A percentile compares a stretch with the other conserved stretches of the same genome.
These are phyloP conservation scores for Cerastoderma edule DNA, from an alignment of 2,888 invertebrate species.

Conservation along the genomic window DNA sequence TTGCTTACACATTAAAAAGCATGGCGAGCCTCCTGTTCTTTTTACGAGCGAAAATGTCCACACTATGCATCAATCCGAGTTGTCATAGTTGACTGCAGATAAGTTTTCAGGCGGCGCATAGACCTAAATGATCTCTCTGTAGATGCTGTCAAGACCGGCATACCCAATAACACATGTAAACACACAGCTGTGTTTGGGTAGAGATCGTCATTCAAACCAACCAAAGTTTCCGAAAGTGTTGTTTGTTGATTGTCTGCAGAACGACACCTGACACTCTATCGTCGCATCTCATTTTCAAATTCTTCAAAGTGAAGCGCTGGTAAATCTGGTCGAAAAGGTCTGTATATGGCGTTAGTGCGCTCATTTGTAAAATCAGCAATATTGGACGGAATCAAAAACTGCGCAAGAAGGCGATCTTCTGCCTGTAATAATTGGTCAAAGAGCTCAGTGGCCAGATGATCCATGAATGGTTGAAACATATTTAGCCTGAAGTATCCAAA, in stretches of 20 bases:
- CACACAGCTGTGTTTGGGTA: not conserved
- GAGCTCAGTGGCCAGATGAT: conserved; percentile 29
- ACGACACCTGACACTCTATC: conserved; percentile 18
- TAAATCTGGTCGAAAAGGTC: conserved; percentile 7
- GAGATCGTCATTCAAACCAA: not conserved
- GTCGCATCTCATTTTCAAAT: conserved; percentile 9
- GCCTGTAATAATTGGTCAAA: conserved; percentile 4
- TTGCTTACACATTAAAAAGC: too few species aligned
- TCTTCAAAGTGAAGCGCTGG: not conserved
- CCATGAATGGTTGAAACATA: conserved; percentile 26
- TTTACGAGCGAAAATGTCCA: too few species aligned
- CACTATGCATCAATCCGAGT: too few species aligned
- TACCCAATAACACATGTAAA: not conserved
- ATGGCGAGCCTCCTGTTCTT: too few species aligned
- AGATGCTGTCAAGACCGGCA: not conserved
- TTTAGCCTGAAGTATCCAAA: conserved; percentile 19
- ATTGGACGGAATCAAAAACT: conserved; percentile 21
- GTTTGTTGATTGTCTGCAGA: not conserved
- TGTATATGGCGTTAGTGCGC: too few species aligned
- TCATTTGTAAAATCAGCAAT: not conserved
- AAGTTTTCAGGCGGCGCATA: not conserved
- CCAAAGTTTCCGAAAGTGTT: not conserved
- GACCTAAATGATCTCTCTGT: not conserved
- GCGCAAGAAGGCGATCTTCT: conserved; percentile 9
- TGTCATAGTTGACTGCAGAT: not conserved